phyloP scores from a whole-genome alignment of 2,888 invertebrate species.

The Mamestra brassicae region DNA sequence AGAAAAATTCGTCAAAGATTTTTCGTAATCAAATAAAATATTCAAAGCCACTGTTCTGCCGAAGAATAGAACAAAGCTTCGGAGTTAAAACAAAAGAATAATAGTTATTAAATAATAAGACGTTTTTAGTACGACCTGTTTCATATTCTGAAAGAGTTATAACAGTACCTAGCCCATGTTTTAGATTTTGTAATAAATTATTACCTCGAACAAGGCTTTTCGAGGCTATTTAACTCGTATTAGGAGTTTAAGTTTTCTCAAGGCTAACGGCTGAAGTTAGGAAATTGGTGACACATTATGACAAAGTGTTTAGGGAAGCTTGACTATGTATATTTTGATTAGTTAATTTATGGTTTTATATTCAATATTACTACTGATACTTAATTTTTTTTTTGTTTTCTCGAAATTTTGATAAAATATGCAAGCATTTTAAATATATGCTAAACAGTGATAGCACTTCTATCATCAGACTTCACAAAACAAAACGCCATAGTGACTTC shows the following conservation, averaged over 20 bases:
- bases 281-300: conserved; percentile 9
- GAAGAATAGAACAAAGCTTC: background rate
- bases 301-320: conserved; percentile 9
- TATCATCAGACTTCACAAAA: too few species aligned
- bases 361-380: background rate
- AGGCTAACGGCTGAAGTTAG: conserved; percentile 27
- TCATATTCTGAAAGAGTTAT: conserved; percentile 22
- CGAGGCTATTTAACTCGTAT: conserved; percentile 22
- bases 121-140: background rate
- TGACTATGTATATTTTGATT: background rate
- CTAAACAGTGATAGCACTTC: too few species aligned
- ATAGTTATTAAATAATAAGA: conserved; percentile 1
- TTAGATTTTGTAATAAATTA: conserved; percentile 37
- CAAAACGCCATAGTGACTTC: too few species aligned
- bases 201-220: conserved; percentile 31
- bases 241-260: conserved; percentile 32
- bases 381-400: too few species aligned
- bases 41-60: background rate
- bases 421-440: too few species aligned
- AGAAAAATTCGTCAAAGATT: background rate
- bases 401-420: too few species aligned
- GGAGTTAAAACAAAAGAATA: background rate
- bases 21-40: conserved; percentile 1
- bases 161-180: conserved; percentile 9
- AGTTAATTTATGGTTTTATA: background rate